Percentiles rank a stretch among this genome's conserved stretches.
Evolutionary conservation across 2,888 invertebrate genomes (phyloP).

Genomic region (Lypha dubia): DNA sequence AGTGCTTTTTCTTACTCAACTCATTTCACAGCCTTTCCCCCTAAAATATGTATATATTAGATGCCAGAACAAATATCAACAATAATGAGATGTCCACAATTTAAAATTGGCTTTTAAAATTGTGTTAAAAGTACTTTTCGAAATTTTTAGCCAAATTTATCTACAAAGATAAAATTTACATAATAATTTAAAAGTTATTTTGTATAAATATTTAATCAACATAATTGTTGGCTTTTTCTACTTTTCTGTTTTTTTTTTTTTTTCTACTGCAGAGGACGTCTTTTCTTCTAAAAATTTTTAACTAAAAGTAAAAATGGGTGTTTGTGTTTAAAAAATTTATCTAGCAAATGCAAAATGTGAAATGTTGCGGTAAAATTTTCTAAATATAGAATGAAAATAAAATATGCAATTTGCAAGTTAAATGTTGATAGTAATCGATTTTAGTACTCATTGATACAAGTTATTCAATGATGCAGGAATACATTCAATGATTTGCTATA

Average conservation of each 20-base stretch:
- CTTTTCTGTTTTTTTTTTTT: too few relatives aligned
- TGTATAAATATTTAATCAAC: constrained; percentile 36
- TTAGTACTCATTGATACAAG: constrained; percentile 11
- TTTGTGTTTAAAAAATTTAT: constrained; percentile 15
- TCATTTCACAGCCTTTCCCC: not conserved
- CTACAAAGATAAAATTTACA: constrained; percentile 33
- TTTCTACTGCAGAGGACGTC: not conserved
- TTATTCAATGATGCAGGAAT: not conserved
- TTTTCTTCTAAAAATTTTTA: not conserved
- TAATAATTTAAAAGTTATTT: constrained; percentile 52
- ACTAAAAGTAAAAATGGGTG: not conserved
- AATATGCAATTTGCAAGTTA: constrained; percentile 24
- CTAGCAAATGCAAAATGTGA: not conserved
- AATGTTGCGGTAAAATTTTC: constrained; percentile 14
- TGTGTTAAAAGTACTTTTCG: constrained; percentile 10
- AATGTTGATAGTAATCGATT: constrained; percentile 1
- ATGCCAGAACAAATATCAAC: constrained; percentile 17
- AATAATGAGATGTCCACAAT: constrained; percentile 11
- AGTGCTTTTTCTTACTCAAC: not conserved
- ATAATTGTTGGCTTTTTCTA: constrained; percentile 37
- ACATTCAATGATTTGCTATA: not conserved
- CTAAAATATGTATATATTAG: not conserved
- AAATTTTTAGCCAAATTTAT: constrained; percentile 28
- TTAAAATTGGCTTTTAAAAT: constrained; percentile 29
- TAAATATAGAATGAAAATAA: not conserved